Percentiles rank a stretch among this genome's conserved stretches.
phyloP scores from a whole-genome alignment of 1,140 invertebrate species.

The Sycophaga agraensis region DNA sequence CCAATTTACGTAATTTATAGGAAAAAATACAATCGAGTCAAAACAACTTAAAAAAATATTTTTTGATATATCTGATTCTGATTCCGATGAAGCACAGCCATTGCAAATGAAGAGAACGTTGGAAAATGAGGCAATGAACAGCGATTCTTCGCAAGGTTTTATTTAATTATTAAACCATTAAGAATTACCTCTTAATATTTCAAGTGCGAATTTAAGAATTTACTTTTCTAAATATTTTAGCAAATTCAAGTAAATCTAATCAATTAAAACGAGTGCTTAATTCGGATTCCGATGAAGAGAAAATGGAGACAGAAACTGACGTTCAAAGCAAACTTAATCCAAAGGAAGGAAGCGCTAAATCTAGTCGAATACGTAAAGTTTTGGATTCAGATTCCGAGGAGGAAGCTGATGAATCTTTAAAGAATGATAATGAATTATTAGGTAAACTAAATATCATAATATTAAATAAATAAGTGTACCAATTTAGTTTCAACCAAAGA shows the following conservation, averaged over 20 bases:
- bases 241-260: background rate
- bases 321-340: background rate
- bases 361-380: conserved; percentile 29
- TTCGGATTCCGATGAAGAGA: conserved; percentile 27
- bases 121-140: background rate
- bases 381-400: conserved; percentile 35
- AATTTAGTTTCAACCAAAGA: background rate
- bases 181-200: background rate
- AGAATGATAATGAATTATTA: background rate
- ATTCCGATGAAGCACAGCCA: conserved; percentile 25
- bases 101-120: background rate
- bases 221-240: too few relatives aligned
- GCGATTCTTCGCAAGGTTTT: too few relatives aligned
- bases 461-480: background rate
- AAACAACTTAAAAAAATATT: conserved; percentile 22
- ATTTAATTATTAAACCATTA: too few relatives aligned
- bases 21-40: background rate
- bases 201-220: too few relatives aligned
- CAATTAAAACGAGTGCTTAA: conserved; percentile 10
- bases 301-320: conserved; percentile 8
- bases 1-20: background rate
- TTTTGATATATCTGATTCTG: conserved; percentile 36
- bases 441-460: conserved; percentile 1
- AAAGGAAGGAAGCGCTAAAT: conserved; percentile 25
- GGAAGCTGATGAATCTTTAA: conserved; percentile 18